Percentiles rank a stretch among this genome's conserved stretches.
Conservation (phyloP, 2,113 vertebrate genomes). For the Eudorcas thomsonii region DNA sequence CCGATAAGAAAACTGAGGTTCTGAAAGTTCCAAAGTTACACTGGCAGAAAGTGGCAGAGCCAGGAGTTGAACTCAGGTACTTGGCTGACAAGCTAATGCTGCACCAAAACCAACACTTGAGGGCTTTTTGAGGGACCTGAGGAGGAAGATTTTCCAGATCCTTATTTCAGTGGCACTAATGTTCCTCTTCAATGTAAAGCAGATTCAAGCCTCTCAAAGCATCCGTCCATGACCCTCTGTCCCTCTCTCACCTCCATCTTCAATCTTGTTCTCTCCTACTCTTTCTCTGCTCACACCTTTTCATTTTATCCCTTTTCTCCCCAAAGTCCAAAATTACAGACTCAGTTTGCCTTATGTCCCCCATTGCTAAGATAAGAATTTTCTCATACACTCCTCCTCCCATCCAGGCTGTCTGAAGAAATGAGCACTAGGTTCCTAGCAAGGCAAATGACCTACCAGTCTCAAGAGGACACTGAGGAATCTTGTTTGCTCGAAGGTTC, state of each 20-base stretch:
- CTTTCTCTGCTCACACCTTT: neutral
- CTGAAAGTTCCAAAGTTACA: neutral
- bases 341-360: neutral
- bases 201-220: neutral
- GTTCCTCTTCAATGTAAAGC: neutral
- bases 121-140: neutral
- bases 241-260: neutral
- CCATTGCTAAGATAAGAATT: neutral
- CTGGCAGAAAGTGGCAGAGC: neutral
- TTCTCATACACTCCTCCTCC: neutral
- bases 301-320: neutral
- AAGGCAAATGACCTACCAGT: conserved; percentile 82
- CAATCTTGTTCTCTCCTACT: neutral
- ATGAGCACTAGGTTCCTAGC: neutral
- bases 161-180: too few species aligned
- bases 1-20: neutral
- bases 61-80: neutral
- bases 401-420: neutral
- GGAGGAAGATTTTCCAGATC: neutral
- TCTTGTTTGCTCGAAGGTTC: conserved; percentile 82
- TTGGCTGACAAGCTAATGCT: neutral
- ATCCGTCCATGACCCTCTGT: neutral
- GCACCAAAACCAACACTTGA: neutral
- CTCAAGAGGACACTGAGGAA: conserved; percentile 86
- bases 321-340: neutral